Percentiles rank a stretch among this genome's conserved stretches.
Evolutionary conservation across 1,140 invertebrate species (phyloP).

Genomic region (Drosophila rufa): DNA sequence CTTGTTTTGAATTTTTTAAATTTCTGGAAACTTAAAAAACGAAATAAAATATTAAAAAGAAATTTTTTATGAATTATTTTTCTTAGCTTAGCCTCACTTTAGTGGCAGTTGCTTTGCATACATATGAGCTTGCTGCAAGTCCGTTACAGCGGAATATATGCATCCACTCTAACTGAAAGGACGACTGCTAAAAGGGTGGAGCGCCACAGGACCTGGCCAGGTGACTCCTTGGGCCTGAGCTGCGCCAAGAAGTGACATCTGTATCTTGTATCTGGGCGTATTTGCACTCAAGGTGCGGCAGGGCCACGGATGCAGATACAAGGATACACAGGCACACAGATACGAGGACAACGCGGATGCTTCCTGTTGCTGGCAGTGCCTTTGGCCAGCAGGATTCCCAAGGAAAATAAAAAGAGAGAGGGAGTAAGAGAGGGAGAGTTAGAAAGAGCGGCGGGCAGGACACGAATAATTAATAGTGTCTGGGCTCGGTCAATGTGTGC

Average conservation of each 20-base stretch:
- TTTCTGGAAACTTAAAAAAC: too few relatives aligned
- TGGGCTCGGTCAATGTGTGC: slow-evolving; percentile 56
- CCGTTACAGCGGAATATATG: slow-evolving; percentile 51
- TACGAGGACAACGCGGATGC: slow-evolving; percentile 19
- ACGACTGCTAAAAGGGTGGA: slow-evolving; percentile 24
- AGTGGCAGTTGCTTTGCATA: slow-evolving; percentile 29
- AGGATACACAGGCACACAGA: slow-evolving; percentile 3
- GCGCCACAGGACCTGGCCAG: slow-evolving; percentile 25
- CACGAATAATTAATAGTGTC: slow-evolving; percentile 71
- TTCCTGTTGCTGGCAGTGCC: slow-evolving; percentile 40
- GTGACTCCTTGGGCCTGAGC: slow-evolving; percentile 16
- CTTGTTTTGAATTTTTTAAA: too few relatives aligned
- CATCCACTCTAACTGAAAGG: slow-evolving; percentile 48
- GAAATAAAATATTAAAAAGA: neutral
- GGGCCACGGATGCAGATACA: slow-evolving; percentile 32
- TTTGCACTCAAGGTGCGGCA: slow-evolving; percentile 56
- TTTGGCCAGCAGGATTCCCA: slow-evolving; percentile 9
- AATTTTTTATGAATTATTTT: too few relatives aligned
- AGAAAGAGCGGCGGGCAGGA: slow-evolving; percentile 5
- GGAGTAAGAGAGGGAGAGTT: too few relatives aligned
- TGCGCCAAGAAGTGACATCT: slow-evolving; percentile 39
- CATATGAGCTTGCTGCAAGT: slow-evolving; percentile 52
- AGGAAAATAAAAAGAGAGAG: slow-evolving; percentile 7
- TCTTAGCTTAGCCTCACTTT: slow-evolving; percentile 24
- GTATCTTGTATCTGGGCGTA: slow-evolving; percentile 47